Conservation (phyloP, 2,113 vertebrate genomes). For the Perca fluviatilis region DNA sequence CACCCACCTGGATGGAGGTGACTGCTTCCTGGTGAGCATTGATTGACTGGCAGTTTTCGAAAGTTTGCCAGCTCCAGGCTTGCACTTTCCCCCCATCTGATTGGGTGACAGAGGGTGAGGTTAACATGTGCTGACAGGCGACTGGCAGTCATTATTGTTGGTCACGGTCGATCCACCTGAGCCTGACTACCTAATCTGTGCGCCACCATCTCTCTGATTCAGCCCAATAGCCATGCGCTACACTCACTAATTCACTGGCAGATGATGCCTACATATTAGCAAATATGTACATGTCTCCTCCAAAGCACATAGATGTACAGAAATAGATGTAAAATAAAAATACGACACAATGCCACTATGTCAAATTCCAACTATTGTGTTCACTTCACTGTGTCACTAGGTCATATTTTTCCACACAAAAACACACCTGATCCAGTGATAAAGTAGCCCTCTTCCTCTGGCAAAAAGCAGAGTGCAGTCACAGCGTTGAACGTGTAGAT, state of each 20-base stretch:
- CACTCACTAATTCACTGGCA: conserved; percentile 43
- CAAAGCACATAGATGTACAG: neutral
- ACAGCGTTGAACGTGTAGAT: conserved; percentile 86
- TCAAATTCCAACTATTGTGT: conserved; percentile 25
- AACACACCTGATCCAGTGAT: conserved; percentile 85
- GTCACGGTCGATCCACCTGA: conserved; percentile 72
- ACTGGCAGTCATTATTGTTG: conserved; percentile 69
- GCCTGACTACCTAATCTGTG: conserved; percentile 60
- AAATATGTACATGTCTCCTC: neutral
- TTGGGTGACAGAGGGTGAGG: conserved; percentile 68
- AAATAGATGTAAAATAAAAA: neutral
- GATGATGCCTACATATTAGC: conserved; percentile 26
- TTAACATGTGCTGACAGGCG: conserved; percentile 68
- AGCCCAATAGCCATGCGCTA: conserved; percentile 17
- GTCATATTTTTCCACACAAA: neutral
- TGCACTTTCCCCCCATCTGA: conserved; percentile 88
- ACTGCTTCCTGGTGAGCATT: conserved; percentile 84
- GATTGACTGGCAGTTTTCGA: conserved; percentile 84
- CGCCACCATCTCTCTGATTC: conserved; percentile 53
- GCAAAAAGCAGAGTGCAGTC: conserved; percentile 83
- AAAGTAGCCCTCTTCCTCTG: conserved; percentile 82
- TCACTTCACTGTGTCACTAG: neutral
- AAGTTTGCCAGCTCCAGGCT: conserved; percentile 85
- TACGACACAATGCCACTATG: neutral
- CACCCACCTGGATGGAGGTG: conserved; percentile 84